Percentiles rank a stretch among this genome's conserved stretches.
These are phyloP conservation scores for Macaria notata DNA, from an alignment of 2,888 invertebrate genomes.

Conservation along the genomic window DNA sequence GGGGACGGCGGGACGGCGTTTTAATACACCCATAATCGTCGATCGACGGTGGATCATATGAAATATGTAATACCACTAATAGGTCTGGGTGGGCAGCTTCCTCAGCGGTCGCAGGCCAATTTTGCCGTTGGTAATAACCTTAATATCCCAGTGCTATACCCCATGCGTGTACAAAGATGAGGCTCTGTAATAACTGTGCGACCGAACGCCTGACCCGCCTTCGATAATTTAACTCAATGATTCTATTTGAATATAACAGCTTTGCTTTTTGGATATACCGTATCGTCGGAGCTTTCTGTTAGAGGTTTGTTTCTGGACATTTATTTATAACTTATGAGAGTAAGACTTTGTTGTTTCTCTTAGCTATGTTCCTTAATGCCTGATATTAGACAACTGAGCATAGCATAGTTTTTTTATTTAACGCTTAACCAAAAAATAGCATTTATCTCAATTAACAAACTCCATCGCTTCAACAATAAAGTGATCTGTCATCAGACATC, in stretches of 20 bases:
- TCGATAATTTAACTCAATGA: conserved; percentile 57
- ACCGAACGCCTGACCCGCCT: conserved; percentile 50
- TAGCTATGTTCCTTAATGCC: too few species aligned
- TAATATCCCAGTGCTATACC: conserved; percentile 74
- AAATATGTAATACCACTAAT: conserved; percentile 80
- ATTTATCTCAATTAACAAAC: conserved; percentile 19
- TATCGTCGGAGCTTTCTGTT: too few species aligned
- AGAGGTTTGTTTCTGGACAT: too few species aligned
- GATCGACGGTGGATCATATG: conserved; percentile 72
- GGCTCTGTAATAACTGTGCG: conserved; percentile 64
- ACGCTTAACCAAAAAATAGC: too few species aligned
- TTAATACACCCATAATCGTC: conserved; percentile 78
- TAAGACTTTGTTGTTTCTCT: too few species aligned
- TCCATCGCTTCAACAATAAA: conserved; percentile 35
- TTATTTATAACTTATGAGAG: too few species aligned
- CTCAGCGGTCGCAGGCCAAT: conserved; percentile 80
- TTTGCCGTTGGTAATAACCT: conserved; percentile 76
- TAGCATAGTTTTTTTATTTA: too few species aligned
- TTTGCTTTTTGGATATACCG: neutral
- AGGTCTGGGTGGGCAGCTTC: conserved; percentile 76
- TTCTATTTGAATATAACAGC: conserved; percentile 27
- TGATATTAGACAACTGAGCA: too few species aligned
- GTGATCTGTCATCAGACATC: conserved; percentile 61
- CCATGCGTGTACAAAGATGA: conserved; percentile 74
- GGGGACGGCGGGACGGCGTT: conserved; percentile 68